Conservation (phyloP, 2,888 invertebrate species). For the Cistogaster globosa region DNA sequence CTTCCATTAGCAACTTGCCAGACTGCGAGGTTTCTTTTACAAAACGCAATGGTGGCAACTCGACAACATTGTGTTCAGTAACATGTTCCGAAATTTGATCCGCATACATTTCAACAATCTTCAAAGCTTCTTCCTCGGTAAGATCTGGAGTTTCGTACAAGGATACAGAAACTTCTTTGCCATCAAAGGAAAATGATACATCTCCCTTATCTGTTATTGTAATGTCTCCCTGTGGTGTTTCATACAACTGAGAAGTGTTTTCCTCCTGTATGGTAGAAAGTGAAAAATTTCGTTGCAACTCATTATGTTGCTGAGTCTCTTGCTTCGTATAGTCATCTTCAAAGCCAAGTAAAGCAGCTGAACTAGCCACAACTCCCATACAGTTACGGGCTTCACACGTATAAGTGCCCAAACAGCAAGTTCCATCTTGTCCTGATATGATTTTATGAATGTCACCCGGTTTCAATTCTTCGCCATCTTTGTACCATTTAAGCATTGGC, state of each 20-base stretch:
- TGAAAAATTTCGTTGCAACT: slow-evolving; percentile 89
- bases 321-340: slow-evolving; percentile 87
- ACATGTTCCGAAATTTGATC: slow-evolving; percentile 95
- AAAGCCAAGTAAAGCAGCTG: slow-evolving; percentile 93
- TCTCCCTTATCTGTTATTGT: slow-evolving; percentile 93
- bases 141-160: slow-evolving; percentile 96
- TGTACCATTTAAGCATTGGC: slow-evolving; percentile 95
- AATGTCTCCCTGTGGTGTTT: slow-evolving; percentile 90
- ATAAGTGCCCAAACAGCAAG: slow-evolving; percentile 94
- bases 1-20: slow-evolving; percentile 94
- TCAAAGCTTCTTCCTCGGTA: slow-evolving; percentile 95
- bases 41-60: slow-evolving; percentile 93
- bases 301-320: slow-evolving; percentile 83
- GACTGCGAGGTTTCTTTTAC: slow-evolving; percentile 95
- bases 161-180: slow-evolving; percentile 95
- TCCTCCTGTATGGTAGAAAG: slow-evolving; percentile 96
- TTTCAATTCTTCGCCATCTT: slow-evolving; percentile 94
- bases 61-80: slow-evolving; percentile 92
- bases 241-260: slow-evolving; percentile 93
- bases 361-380: slow-evolving; percentile 94
- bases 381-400: slow-evolving; percentile 95
- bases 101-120: slow-evolving; percentile 97
- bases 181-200: slow-evolving; percentile 95
- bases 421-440: slow-evolving; percentile 94
- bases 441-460: slow-evolving; percentile 96